phyloP scores from a whole-genome alignment of 2,113 vertebrate species.

The Corythoichthys intestinalis region DNA sequence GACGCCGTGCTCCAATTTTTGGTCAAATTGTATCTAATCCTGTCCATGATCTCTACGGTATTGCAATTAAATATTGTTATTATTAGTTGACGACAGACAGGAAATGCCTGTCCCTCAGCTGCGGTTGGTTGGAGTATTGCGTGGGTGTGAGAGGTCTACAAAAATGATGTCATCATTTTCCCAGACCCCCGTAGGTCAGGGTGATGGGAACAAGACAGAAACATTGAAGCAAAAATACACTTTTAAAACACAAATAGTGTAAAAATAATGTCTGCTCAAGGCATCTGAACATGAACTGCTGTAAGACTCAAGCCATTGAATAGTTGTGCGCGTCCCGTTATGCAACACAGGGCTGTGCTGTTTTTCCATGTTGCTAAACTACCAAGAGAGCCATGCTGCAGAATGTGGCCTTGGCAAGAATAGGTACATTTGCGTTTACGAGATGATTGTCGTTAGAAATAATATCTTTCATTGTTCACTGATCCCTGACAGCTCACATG shows the following conservation, averaged over 20 bases:
- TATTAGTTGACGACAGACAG: conserved; percentile 41
- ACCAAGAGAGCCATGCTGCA: neutral
- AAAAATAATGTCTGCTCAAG: neutral
- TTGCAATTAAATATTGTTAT: conserved; percentile 15
- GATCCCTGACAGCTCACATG: conserved; percentile 1
- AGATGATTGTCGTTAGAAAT: conserved; percentile 17
- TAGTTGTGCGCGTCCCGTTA: neutral
- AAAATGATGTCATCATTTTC: conserved; percentile 56
- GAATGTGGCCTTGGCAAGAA: conserved; percentile 18
- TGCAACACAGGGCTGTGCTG: conserved; percentile 31
- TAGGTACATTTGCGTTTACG: conserved; percentile 36
- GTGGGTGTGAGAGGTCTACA: conserved; percentile 31
- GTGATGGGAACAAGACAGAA: conserved; percentile 48
- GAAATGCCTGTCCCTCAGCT: conserved; percentile 52
- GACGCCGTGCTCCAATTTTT: neutral
- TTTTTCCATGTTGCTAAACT: neutral
- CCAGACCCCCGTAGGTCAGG: conserved; percentile 40
- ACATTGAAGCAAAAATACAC: conserved; percentile 16
- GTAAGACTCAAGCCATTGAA: neutral
- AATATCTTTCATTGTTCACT: conserved; percentile 10
- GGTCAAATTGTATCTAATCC: conserved; percentile 2
- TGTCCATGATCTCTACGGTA: neutral
- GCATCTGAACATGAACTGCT: neutral
- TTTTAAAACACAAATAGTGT: neutral
- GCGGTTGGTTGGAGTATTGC: conserved; percentile 14